Base-by-base conservation (phyloP, 2,888 invertebrate species). In the Clusia tigrina region DNA sequence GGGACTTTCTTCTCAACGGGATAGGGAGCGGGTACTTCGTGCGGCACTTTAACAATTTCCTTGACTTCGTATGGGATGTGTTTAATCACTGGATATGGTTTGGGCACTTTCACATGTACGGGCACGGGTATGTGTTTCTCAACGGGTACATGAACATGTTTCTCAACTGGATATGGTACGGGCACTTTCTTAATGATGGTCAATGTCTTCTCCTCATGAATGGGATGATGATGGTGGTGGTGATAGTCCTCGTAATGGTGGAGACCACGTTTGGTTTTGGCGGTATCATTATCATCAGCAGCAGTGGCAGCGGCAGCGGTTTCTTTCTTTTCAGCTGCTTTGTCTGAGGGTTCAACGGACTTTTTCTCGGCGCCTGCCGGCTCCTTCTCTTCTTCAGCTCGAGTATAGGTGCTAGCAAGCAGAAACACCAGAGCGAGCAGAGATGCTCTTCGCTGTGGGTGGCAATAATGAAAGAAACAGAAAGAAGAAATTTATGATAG, bases 1-100 rank as follows among this genome's bases (percentile, higher is more conserved):
- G 90, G 91, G 55, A 93, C 89, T 85, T 87, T 88, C 85, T 90
- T 91, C 81, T 90, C 90, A 71, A 91, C 91, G 76, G 92, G 92
- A 85, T 92, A 92, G 73, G 91, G 91, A 73, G 88, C 87, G 71
- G 92, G 91, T 66, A 92, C 88, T 77, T 91, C 91, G 66, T 91
- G 89, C 69, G 91, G 91, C 63, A 92, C 91, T 81, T 92, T 91
- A 57, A 93, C 89, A 85, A 88, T 88, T 83, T 91, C 91, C 85
- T 91, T 91, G 69, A 92, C 91, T 58, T 90, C 90, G 77, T 88
- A 88, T 51, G 91, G 91, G 70, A 88, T 85, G 81, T 87, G 87
- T 83, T 88, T 88, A 82, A 87, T 85, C 69, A 93, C 90, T 74
- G 90, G 90, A 85, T 90, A 90, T 66, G 90, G 90, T 74, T 88